phyloP scores from a whole-genome alignment of 2,797 vertebrate genomes.

The Limnodromus scolopaceus region DNA sequence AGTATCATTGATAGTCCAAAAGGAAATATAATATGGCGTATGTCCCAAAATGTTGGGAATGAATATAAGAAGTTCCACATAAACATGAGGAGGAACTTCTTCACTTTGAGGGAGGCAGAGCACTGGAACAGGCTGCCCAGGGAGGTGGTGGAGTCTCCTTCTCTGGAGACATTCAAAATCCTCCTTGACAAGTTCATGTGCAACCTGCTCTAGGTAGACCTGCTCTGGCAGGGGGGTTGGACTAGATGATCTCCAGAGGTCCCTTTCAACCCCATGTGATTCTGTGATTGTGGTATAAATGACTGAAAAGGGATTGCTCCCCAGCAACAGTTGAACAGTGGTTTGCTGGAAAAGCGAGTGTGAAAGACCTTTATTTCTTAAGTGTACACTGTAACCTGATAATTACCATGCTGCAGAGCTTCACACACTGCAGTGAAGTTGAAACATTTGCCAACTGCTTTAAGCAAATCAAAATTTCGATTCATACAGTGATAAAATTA shows the following conservation, averaged over 20 bases:
- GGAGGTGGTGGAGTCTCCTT: no score
- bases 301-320: constrained; percentile 3
- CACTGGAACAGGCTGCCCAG: no score
- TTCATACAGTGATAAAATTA: background rate
- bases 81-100: no score
- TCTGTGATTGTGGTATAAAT: background rate
- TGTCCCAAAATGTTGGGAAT: constrained; percentile 5
- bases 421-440: background rate
- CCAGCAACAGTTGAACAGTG: constrained; percentile 17
- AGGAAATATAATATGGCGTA: background rate
- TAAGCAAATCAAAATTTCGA: background rate
- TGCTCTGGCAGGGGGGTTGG: no score
- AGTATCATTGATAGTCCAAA: background rate
- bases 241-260: no score
- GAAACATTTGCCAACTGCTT: background rate
- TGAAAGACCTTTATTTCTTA: background rate
- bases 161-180: no score
- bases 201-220: no score
- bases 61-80: no score
- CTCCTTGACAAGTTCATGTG: no score
- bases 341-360: background rate
- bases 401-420: background rate
- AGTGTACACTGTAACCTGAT: background rate
- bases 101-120: no score
- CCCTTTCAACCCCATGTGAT: no score